phyloP scores from a whole-genome alignment of 2,888 invertebrate genomes.

The Masnerella sp. region DNA sequence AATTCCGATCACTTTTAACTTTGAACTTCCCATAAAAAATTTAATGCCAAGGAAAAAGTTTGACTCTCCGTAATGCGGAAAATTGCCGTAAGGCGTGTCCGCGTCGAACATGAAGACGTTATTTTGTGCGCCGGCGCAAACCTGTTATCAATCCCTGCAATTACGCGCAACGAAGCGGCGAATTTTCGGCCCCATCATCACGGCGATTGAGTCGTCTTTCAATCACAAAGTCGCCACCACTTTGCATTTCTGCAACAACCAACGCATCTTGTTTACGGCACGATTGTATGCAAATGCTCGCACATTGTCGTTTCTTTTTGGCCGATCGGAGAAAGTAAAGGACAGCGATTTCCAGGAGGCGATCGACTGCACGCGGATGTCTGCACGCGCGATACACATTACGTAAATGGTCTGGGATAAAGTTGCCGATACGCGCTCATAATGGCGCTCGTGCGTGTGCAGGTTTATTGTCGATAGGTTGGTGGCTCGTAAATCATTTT shows the following conservation, averaged over 20 bases:
- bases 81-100: too few species aligned
- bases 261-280: constrained; percentile 9
- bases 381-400: constrained; percentile 28
- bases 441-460: too few species aligned
- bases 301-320: constrained; percentile 15
- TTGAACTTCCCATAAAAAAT: not conserved
- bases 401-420: constrained; percentile 26
- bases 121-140: constrained; percentile 2
- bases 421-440: constrained; percentile 3
- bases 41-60: too few species aligned
- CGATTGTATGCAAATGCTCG: constrained; percentile 13
- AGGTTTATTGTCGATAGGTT: too few species aligned
- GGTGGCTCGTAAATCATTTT: too few species aligned
- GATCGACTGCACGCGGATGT: constrained; percentile 15
- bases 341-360: constrained; percentile 21
- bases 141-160: constrained; percentile 12
- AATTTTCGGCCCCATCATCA: not conserved
- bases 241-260: too few species aligned
- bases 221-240: not conserved
- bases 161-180: not conserved
- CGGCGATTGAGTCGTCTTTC: constrained; percentile 2
- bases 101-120: constrained; percentile 3
- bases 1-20: too few species aligned
- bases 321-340: constrained; percentile 29
- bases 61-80: too few species aligned